Base-by-base conservation (phyloP, 2,888 invertebrate species). In the Lasioglossum villosulum region DNA sequence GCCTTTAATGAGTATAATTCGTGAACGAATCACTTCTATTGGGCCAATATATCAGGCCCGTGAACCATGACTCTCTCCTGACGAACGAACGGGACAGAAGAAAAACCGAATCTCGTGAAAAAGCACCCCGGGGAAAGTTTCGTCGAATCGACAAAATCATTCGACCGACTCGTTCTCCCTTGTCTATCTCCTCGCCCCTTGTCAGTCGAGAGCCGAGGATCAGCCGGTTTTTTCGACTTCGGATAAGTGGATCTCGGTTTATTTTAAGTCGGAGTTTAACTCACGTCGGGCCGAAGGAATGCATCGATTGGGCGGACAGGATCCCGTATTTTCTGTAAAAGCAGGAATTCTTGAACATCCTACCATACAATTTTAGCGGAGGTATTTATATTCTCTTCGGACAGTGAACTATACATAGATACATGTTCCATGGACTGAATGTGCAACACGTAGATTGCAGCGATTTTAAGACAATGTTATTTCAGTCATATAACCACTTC, bases 1-100 rank as follows among this genome's bases (percentile, higher is more conserved):
- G 30, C 68, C 87, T 93, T 92, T 92, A 93, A 93, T 93, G 91
- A 92, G 88, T 89, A 92, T 92, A 92, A 93, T 90, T 91, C 89
- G 89, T 83, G 91, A 92, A 90, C 81, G 90, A 91, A 91, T 90
- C 82, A 87, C 77, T 89, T 78, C 89, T 92, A 92, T 90, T 90
- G 87, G 84, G 86, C 88, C 91, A 91, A 92, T 93, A 90, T 90
- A 93, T 93, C 92, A 92, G 90, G 75, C 52, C 75, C 42, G 82
- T 70, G 83, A 86, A 79, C 82, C 84, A 56, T 12, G 81, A 73
- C 77, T 81, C 83, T 87, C 85, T 79, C 66, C 79, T 82, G 87
- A 88, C 85, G 88, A 83, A 83, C 83, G 78, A 77, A 78, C 84
- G 81, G 42, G 42, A 75, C 63, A 72, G 76, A 73, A 86, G 78